Conservation (phyloP, 30 jellyfish, hydroid and myxozoan genomes). For the Aurelia sp. region DNA sequence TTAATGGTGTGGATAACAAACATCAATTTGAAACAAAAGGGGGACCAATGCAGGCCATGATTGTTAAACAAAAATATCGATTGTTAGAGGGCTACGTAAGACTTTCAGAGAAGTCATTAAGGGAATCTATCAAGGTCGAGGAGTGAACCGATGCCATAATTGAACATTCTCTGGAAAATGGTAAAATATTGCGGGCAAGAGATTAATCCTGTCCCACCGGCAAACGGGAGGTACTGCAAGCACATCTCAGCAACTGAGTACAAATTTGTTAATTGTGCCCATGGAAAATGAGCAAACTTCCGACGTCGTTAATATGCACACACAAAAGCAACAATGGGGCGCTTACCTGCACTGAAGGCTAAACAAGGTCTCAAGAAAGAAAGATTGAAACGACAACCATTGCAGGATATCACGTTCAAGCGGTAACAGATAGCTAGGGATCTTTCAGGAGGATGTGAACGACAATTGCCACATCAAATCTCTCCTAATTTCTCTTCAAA, state of each 20-base stretch:
- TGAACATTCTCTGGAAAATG: background rate
- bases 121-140: slow-evolving; percentile 5
- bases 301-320: background rate
- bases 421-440: background rate
- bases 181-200: background rate
- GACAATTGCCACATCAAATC: background rate
- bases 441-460: background rate
- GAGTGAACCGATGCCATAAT: background rate
- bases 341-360: slow-evolving; percentile 27
- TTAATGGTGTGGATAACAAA: background rate
- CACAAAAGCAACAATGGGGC: slow-evolving; percentile 11
- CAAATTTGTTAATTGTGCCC: background rate
- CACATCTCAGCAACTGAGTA: slow-evolving; percentile 5
- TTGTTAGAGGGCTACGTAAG: slow-evolving; percentile 14
- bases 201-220: slow-evolving; percentile 9
- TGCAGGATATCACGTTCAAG: background rate
- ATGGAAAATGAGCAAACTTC: background rate
- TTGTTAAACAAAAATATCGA: background rate
- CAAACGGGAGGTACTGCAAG: slow-evolving; percentile 19
- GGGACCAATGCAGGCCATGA: background rate
- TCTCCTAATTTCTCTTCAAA: background rate
- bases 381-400: background rate
- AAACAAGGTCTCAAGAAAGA: slow-evolving; percentile 20
- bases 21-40: background rate
- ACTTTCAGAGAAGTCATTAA: background rate